Evolutionary conservation across 2,888 invertebrate genomes (phyloP), one percentile per base, ranked within the genome.

Genomic region (Aporophyla nigra): DNA sequence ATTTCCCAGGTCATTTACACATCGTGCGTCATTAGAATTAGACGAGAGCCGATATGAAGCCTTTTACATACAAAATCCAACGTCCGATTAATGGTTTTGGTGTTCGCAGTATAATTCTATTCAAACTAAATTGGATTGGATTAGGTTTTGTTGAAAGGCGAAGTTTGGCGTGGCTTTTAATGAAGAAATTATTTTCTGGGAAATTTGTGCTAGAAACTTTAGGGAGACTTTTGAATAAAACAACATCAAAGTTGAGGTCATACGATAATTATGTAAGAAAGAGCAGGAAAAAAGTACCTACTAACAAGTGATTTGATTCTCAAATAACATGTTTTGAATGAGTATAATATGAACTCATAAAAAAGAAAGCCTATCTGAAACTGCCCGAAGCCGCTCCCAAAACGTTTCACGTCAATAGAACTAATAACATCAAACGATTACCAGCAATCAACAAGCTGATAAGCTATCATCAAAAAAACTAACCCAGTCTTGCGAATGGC

Each of bases 51-150:
- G 84, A 82, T 83, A 83, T 73, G 90, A 90, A 91, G 86, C 90
- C 91, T 82, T 90, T 87, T 75, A 80, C 77, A 79, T 78, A 86
- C 83, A 82, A 88, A 88, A 88, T 87, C 85, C 86, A 78, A 83
- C 80, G 83, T 75, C 83, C 86, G 87, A 90, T 91, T 89, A 91
- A 89, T 90, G 84, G 85, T 85, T 87, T 89, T 87, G 88, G 83
- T 82, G 73, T 76, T 66, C 69, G 71, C 58, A 76, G 61, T 83
- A 66, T 82, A 85, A 85, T 89, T 76, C 74, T 81, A 86, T 90
- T 88, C 86, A 85, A 87, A 86, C 84, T 84, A 86, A 90, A 91
- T 91, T 88, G 91, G 88, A 91, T 91, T 88, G 82, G 82, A 85
- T 84, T 83, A 82, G 68, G 75, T 87, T 73, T 73, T 74, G 74